phyloP scores from a whole-genome alignment of 2,113 vertebrate species.

The Lophius piscatorius region DNA sequence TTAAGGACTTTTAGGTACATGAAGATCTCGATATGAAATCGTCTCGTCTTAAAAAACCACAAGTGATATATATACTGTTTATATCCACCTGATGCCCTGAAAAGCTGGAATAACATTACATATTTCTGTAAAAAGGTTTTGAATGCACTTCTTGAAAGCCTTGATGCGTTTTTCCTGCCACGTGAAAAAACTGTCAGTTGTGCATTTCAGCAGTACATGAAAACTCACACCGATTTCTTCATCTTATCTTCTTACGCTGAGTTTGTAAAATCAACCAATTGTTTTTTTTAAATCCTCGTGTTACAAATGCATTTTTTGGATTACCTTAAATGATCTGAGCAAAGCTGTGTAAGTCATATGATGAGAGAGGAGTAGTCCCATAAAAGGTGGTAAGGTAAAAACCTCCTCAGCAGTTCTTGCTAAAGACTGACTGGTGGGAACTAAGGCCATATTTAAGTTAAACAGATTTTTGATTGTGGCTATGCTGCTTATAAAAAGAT shows the following conservation, averaged over 20 bases:
- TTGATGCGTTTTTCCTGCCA: slow-evolving; percentile 29
- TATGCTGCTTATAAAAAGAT: background rate
- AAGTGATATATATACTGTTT: background rate
- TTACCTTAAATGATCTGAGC: background rate
- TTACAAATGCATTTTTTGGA: background rate
- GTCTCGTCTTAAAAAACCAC: background rate
- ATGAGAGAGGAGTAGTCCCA: background rate
- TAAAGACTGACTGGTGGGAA: background rate
- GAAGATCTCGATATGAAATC: slow-evolving; percentile 36
- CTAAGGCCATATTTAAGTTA: background rate
- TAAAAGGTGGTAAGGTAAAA: background rate
- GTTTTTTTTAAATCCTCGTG: background rate
- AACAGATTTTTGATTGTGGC: no score
- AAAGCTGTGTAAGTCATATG: slow-evolving; percentile 16
- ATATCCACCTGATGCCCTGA: no score
- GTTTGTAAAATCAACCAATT: no score
- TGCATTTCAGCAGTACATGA: background rate
- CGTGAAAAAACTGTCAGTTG: slow-evolving; percentile 36
- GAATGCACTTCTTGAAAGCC: background rate
- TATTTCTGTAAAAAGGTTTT: no score
- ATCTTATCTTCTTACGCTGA: background rate
- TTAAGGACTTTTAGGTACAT: slow-evolving; percentile 45
- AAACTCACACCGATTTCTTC: background rate
- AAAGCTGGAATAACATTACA: no score
- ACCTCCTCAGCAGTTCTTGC: background rate